These are phyloP conservation scores for Eretmocerus hayati DNA, from an alignment of 2,888 invertebrate species.

Conservation along the genomic window DNA sequence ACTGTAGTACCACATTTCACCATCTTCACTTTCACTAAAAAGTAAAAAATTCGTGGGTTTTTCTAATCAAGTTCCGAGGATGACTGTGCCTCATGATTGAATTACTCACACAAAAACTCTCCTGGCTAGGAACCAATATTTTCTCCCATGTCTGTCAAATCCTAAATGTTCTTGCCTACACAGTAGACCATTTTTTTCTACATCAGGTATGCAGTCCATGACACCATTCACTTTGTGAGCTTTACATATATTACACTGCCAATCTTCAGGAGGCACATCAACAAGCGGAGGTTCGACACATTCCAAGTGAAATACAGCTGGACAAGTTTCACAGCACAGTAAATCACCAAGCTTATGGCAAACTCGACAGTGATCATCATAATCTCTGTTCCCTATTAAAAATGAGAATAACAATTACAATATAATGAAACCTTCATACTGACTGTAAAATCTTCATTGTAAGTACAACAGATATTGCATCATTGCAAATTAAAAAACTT, in stretches of 20 bases:
- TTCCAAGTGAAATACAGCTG: constrained; percentile 94
- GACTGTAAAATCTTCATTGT: neutral
- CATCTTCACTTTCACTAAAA: constrained; percentile 63
- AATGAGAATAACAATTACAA: neutral
- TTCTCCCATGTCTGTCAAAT: constrained; percentile 90
- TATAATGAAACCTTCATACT: too few species aligned
- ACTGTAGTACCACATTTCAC: constrained; percentile 84
- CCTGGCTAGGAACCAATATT: constrained; percentile 94
- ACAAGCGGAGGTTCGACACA: constrained; percentile 93
- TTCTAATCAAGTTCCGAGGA: neutral
- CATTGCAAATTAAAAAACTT: neutral
- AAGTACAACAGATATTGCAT: neutral
- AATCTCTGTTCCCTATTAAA: constrained; percentile 67
- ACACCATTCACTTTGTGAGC: constrained; percentile 89
- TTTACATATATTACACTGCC: constrained; percentile 93
- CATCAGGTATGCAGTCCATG: constrained; percentile 84
- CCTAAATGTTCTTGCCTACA: constrained; percentile 92
- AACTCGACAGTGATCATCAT: constrained; percentile 87
- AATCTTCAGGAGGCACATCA: constrained; percentile 93
- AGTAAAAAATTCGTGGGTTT: neutral
- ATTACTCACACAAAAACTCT: constrained; percentile 82
- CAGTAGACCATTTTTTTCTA: constrained; percentile 84
- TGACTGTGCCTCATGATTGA: neutral
- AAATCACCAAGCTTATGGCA: constrained; percentile 91
- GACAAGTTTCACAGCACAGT: constrained; percentile 95